These are phyloP conservation scores for Puma concolor DNA, from an alignment of 2,113 vertebrate species.

Conservation along the genomic window DNA sequence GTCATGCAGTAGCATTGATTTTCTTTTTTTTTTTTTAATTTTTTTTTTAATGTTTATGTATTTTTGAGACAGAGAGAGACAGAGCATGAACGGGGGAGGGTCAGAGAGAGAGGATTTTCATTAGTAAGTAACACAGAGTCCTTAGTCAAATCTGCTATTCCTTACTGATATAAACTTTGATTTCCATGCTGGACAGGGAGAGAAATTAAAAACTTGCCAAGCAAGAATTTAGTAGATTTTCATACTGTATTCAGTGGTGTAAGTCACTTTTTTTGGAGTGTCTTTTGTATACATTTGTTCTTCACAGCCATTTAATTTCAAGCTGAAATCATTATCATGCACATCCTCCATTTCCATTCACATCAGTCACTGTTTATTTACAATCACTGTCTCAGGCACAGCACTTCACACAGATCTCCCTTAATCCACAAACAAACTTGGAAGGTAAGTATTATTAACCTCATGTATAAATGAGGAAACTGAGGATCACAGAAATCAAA, in stretches of 20 bases:
- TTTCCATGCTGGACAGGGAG: neutral
- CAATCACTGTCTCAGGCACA: neutral
- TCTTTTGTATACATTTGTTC: neutral
- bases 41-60: too few relatives aligned
- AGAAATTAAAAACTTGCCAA: constrained; percentile 19
- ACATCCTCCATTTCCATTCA: neutral
- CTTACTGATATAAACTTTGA: neutral
- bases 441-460: neutral
- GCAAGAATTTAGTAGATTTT: neutral
- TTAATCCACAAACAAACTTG: neutral
- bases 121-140: neutral
- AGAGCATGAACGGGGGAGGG: too few relatives aligned
- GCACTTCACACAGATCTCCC: neutral
- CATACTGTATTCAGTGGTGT: neutral
- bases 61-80: too few relatives aligned
- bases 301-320: constrained; percentile 4
- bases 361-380: neutral
- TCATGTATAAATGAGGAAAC: neutral
- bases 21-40: too few relatives aligned
- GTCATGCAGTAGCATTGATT: neutral
- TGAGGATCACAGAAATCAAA: neutral
- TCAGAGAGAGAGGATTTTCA: too few relatives aligned
- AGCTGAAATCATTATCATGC: neutral
- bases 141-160: neutral
- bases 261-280: neutral